A percentile compares a stretch with the other conserved stretches of the same genome.
These are phyloP conservation scores for Eupsilia transversa DNA, from an alignment of 2,888 invertebrate genomes.

Conservation along the genomic window DNA sequence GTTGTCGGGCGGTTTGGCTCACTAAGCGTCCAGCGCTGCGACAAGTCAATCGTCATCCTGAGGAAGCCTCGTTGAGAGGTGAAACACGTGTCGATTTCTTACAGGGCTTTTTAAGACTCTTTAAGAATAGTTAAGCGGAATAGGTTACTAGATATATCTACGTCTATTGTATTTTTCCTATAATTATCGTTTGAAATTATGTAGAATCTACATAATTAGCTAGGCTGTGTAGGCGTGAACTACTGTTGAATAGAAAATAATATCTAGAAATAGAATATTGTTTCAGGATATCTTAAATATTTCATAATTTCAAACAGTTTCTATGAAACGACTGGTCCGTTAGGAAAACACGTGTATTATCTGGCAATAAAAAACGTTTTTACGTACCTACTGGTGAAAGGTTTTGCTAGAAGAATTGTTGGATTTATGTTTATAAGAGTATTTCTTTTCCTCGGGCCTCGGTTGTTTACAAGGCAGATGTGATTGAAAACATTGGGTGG, in stretches of 20 bases:
- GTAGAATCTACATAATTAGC: no score
- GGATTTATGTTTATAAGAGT: not conserved
- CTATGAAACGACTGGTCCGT: not conserved
- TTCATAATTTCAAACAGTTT: not conserved
- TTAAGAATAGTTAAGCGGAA: no score
- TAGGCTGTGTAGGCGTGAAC: not conserved
- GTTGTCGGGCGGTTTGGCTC: no score
- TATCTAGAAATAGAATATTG: not conserved
- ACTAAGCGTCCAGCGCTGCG: no score
- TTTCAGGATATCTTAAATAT: not conserved
- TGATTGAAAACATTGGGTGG: no score
- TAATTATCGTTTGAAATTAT: not conserved
- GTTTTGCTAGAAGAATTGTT: not conserved
- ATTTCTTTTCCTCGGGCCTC: no score
- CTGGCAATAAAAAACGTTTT: not conserved
- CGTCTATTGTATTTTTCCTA: no score
- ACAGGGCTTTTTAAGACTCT: no score
- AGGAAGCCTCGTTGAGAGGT: no score
- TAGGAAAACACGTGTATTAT: not conserved
- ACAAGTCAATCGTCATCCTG: no score
- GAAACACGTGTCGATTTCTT: no score
- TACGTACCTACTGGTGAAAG: not conserved
- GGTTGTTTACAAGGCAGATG: not conserved
- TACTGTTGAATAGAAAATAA: not conserved
- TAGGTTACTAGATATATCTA: no score